Evolutionary conservation across 2,113 vertebrate genomes (phyloP).

Genomic region (Psephotus haematonotus): DNA sequence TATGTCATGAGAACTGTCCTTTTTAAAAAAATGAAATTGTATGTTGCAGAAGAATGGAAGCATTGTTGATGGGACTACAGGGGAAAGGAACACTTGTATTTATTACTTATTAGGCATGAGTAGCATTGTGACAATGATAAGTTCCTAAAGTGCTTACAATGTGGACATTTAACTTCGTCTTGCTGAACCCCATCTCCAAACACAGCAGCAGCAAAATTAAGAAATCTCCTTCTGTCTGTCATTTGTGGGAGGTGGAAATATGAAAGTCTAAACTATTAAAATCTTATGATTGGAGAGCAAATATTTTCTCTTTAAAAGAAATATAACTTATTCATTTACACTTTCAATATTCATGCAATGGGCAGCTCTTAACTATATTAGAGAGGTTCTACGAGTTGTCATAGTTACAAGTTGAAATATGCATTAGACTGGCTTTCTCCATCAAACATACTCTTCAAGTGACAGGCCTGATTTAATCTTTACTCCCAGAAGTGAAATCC

Average conservation of each 20-base stretch:
- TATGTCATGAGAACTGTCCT: neutral
- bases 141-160: neutral
- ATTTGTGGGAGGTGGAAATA: neutral
- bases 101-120: neutral
- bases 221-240: neutral
- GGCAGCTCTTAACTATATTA: neutral
- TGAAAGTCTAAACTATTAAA: neutral
- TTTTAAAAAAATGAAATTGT: neutral
- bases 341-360: constrained; percentile 23
- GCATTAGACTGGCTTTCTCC: neutral
- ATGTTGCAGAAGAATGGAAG: neutral
- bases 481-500: neutral
- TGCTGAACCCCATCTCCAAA: neutral
- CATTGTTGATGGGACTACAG: neutral
- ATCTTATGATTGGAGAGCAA: constrained; percentile 33
- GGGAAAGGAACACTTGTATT: neutral
- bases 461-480: constrained; percentile 32
- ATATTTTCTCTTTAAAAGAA: constrained; percentile 28
- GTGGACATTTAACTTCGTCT: neutral
- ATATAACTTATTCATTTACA: constrained; percentile 26
- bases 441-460: neutral
- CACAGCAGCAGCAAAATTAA: neutral
- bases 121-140: neutral
- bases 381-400: neutral
- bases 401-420: constrained; percentile 25